Evolutionary conservation across 2,888 invertebrate species (phyloP), one percentile per base, ranked within the genome.

Genomic region (Escarpia spicata): DNA sequence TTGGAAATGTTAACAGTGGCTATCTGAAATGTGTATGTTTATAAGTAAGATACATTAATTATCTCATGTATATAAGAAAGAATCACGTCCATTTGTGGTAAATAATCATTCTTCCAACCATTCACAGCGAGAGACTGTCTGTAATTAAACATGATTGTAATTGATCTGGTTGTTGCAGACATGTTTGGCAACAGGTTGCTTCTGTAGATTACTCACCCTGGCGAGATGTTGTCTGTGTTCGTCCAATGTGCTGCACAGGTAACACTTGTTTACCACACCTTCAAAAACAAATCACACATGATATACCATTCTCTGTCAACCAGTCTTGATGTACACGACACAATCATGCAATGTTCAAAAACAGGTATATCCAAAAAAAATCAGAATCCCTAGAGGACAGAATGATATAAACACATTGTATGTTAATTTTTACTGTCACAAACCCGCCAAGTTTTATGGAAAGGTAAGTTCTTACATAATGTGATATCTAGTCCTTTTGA

Each of bases 231-330:
- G 94, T 92, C 94, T 93, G 93, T 96, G 95, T 93, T 96, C 95
- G 43, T 96, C 96, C 93, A 95, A 91, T 19, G 95, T 96, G 6
- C 95, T 94, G 93, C 96, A 96, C 92, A 96, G 93, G 92, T 95
- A 95, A 93, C 96, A 96, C 91, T 94, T 95, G 92, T 94, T 95
- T 43, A 92, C 93, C 43, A 94, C 94, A 45, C 93, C 95, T 94
- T 94, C 90, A 93, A 93, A 26, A 93, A 93, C 93, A 58, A 60
- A 58, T 92, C 60, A 92, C 92, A 91, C 92, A 45, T 44, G 43
- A 90, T 90, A 43, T 90, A 19, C 2, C 26, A 52, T 75, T 52
- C 26, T 75, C 3, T 4, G 75, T n/a, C 75, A 75, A 75, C 75
- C 26, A 26, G 6, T 75, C n/a, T 75, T 75, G 75, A 60, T 19